Evolutionary conservation across 2,888 invertebrate genomes (phyloP), one percentile per base, ranked within the genome.

Genomic region (Thecophora atra): DNA sequence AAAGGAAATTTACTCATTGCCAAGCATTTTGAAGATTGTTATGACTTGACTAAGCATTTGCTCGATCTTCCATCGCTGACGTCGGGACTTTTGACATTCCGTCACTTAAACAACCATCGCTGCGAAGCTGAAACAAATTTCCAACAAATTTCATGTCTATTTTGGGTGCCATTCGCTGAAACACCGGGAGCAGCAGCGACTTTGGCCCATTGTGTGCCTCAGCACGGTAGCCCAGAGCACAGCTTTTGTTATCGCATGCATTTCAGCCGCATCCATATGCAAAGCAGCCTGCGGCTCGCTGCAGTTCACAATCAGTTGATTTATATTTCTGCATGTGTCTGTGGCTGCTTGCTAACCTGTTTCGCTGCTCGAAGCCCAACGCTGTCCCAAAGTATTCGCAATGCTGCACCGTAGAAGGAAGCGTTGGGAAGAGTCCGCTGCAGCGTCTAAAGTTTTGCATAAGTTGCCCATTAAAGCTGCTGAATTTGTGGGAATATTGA

Each of bases 401-500:
- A 28, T 26, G 15, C 47, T n/a, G 19, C n/a, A 13, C 67, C 56
- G 19, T 8, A 56, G 30, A 56, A 67, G 67, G 56, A 67, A 67
- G 56, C 54, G 19, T 19, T 42, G 62, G 62, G 62, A 63, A 30
- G 62, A 42, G 42, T 37, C 17, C 7, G 30, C 30, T 2, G 56
- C 24, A n/a, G 52, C 19, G 54, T 37, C 13, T 37, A 42, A 24
- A 6, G 3, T 37, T 67, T 67, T 56, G 56, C 67, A 67, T 67
- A 67, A 67, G 54, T 24, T 56, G 67, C 17, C 56, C 67, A 67
- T 67, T 13, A 56, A 56, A 42, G 67, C 21, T 19, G 19, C 30
- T 56, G 56, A 56, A 67, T 67, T 67, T 67, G 67, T 67, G 56
- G 54, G 54, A 67, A 67, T 67, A 67, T 67, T 56, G 67, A 67